Conservation (phyloP, 2,113 vertebrate species). For the Columba livia region DNA sequence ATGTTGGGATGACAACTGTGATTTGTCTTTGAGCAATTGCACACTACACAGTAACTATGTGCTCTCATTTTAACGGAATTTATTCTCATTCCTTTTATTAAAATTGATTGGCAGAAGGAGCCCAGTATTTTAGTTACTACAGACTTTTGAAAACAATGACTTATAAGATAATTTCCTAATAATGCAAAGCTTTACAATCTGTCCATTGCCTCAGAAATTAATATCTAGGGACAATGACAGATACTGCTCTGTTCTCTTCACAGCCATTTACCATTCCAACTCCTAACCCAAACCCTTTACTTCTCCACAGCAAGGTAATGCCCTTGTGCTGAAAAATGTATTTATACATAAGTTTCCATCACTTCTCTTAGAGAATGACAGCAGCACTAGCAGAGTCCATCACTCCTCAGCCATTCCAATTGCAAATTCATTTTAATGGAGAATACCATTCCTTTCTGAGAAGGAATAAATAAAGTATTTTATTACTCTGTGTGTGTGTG, state of each 20-base stretch:
- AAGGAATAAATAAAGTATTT: neutral
- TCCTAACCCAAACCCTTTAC: neutral
- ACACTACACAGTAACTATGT: neutral
- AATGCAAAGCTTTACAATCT: neutral
- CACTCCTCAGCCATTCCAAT: neutral
- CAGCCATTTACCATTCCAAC: neutral
- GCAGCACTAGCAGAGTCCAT: neutral
- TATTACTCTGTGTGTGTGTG: accelerated
- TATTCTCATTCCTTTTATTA: neutral
- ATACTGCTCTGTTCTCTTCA: neutral
- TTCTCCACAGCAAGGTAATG: neutral
- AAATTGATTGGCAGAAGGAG: neutral
- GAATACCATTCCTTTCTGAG: neutral
- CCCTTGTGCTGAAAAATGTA: neutral
- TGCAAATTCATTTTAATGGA: neutral
- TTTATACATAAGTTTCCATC: neutral
- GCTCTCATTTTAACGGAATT: neutral
- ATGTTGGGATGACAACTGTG: neutral
- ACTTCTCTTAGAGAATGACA: neutral
- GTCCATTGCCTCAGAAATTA: neutral
- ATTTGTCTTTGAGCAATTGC: neutral
- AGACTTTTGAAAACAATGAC: neutral
- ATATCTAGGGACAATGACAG: neutral
- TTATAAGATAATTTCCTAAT: neutral
- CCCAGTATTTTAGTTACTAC: neutral